A percentile compares a stretch with the other conserved stretches of the same genome.
phyloP scores from a whole-genome alignment of 2,888 invertebrate genomes.

The Dioctria linearis region DNA sequence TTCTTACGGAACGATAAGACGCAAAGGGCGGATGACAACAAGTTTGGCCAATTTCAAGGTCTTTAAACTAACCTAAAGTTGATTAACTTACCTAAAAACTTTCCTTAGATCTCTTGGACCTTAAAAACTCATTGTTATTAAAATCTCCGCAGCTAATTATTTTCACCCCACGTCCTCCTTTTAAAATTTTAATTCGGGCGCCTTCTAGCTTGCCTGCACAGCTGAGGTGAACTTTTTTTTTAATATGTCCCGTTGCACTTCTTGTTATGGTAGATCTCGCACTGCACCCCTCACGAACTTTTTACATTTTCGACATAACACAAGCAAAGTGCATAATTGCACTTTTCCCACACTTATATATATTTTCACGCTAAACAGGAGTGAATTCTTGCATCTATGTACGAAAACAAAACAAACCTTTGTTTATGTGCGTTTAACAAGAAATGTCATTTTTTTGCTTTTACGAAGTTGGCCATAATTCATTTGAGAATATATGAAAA shows the following conservation, averaged over 20 bases:
- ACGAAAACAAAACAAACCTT: constrained; percentile 31
- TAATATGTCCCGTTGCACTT: constrained; percentile 26
- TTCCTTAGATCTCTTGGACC: not conserved
- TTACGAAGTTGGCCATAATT: constrained; percentile 6
- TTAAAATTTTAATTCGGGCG: not conserved
- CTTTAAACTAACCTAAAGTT: not conserved
- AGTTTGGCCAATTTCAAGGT: constrained; percentile 21
- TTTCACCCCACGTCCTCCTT: constrained; percentile 8
- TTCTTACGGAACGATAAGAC: constrained; percentile 4
- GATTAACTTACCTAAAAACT: constrained; percentile 6
- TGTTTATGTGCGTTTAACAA: constrained; percentile 9
- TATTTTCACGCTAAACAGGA: not conserved
- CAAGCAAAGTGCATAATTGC: constrained; percentile 26
- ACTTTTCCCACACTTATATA: not conserved
- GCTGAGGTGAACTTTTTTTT: constrained; percentile 29
- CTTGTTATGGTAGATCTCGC: constrained; percentile 24
- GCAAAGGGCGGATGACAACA: constrained; percentile 38
- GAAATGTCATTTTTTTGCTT: constrained; percentile 7
- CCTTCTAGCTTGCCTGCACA: constrained; percentile 8
- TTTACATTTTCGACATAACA: not conserved
- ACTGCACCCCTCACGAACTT: not conserved
- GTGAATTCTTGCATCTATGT: not conserved
- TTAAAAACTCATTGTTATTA: not conserved
- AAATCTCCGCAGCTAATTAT: not conserved
- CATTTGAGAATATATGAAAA: too few relatives aligned